Evolutionary conservation across 1,140 invertebrate genomes (phyloP).

Genomic region (Pachyrhynchus sulphureomaculatus): DNA sequence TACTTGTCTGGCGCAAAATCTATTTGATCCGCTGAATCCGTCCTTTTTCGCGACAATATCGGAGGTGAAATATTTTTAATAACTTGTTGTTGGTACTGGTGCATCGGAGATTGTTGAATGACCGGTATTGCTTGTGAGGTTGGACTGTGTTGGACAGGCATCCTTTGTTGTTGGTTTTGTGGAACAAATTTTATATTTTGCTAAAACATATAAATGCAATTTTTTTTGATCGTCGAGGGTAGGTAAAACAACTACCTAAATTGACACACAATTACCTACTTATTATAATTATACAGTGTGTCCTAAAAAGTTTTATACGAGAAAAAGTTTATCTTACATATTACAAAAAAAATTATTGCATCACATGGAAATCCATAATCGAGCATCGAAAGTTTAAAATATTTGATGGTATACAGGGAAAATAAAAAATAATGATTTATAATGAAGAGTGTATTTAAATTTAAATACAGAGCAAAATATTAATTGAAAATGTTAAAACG

Average conservation of each 20-base stretch:
- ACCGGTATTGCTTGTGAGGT: constrained; percentile 33
- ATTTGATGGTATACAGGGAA: no score
- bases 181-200: constrained; percentile 44
- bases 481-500: no score
- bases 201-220: constrained; percentile 28
- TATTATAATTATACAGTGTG: no score
- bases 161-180: constrained; percentile 53
- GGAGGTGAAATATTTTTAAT: constrained; percentile 60
- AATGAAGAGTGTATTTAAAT: no score
- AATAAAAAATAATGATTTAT: no score
- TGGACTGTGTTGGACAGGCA: constrained; percentile 36
- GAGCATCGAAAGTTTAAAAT: no score
- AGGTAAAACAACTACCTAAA: background rate
- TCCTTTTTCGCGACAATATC: constrained; percentile 63
- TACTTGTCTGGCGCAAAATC: constrained; percentile 56
- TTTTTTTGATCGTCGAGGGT: background rate
- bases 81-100: constrained; percentile 41
- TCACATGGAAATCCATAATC: no score
- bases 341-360: no score
- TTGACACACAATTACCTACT: no score
- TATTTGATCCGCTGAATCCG: constrained; percentile 55
- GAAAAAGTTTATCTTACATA: no score
- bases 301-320: no score
- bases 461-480: no score
- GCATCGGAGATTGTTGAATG: constrained; percentile 29